phyloP scores from a whole-genome alignment of 2,113 vertebrate genomes.

The Colinus virginianus region DNA sequence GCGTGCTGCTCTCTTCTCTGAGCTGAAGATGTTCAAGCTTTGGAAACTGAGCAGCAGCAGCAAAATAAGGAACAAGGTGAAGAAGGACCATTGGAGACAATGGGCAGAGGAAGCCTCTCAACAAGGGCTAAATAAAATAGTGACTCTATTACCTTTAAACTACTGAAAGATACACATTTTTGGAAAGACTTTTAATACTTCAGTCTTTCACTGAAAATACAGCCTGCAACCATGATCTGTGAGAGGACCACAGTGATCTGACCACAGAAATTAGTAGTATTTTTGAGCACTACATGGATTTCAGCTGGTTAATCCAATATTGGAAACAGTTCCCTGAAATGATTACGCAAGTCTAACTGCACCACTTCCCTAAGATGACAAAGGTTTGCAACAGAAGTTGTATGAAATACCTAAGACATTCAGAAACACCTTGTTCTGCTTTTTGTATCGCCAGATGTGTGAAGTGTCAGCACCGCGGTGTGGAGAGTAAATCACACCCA shows the following conservation, averaged over 20 bases:
- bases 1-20: not conserved
- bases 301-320: not conserved
- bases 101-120: not conserved
- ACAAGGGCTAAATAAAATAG: not conserved
- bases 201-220: not conserved
- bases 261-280: not conserved
- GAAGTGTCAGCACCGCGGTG: not conserved
- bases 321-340: not conserved
- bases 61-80: not conserved
- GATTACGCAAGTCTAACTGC: not conserved
- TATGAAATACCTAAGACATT: not conserved
- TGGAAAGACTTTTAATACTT: not conserved
- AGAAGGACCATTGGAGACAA: not conserved
- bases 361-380: not conserved
- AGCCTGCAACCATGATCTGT: not conserved
- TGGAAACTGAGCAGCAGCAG: not conserved
- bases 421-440: constrained; percentile 8
- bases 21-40: not conserved
- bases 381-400: not conserved
- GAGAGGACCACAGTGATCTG: not conserved
- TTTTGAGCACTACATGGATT: not conserved
- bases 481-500: not conserved
- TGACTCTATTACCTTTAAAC: not conserved
- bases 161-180: not conserved
- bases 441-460: not conserved